These are phyloP conservation scores for Caenorhabditis virilis DNA, from an alignment of 2,888 invertebrate genomes.

Conservation along the genomic window DNA sequence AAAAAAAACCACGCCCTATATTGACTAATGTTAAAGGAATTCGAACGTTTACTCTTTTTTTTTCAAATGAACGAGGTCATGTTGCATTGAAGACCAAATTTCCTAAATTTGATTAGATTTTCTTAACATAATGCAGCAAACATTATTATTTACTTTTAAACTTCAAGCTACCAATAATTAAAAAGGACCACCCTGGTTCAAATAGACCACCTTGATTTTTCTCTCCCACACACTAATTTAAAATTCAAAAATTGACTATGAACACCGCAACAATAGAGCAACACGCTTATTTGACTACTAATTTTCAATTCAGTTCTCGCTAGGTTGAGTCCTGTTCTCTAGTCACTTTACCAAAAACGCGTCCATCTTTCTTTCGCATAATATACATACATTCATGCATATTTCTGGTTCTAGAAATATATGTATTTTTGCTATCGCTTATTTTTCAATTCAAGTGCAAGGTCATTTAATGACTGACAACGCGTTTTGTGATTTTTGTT, in stretches of 20 bases:
- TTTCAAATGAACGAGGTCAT: too few species aligned
- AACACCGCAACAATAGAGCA: conserved; percentile 27
- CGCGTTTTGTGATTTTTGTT: background rate
- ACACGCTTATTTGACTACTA: conserved; percentile 25
- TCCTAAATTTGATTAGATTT: too few species aligned
- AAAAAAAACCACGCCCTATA: too few species aligned
- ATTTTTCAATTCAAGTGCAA: background rate
- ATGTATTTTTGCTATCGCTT: background rate
- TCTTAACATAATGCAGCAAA: too few species aligned
- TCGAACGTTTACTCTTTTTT: too few species aligned
- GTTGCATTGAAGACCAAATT: too few species aligned
- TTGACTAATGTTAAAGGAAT: too few species aligned
- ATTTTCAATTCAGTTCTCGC: conserved; percentile 31
- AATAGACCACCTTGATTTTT: too few species aligned
- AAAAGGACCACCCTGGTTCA: too few species aligned
- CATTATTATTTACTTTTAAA: too few species aligned
- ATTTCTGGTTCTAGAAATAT: conserved; percentile 25
- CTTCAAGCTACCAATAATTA: too few species aligned
- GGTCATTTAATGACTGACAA: background rate
- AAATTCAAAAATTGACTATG: conserved; percentile 6
- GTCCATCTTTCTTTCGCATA: conserved; percentile 8
- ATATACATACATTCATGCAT: conserved; percentile 34
- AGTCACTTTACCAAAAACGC: background rate
- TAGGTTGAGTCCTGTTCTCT: conserved; percentile 4
- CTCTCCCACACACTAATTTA: too few species aligned